phyloP scores from a whole-genome alignment of 2,113 vertebrate species.

The Semicossyphus pulcher region DNA sequence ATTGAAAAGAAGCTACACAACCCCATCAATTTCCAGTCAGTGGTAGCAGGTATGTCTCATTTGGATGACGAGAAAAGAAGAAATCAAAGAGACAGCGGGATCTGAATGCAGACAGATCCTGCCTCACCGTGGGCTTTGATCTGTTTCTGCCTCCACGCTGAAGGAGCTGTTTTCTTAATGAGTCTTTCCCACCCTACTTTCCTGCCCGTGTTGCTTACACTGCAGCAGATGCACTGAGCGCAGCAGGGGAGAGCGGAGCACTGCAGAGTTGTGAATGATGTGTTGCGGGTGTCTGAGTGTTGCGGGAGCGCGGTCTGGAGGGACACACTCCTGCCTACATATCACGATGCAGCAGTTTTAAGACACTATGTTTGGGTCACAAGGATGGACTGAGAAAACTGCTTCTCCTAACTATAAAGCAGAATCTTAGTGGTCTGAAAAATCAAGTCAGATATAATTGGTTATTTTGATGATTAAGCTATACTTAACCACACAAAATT shows the following conservation, averaged over 20 bases:
- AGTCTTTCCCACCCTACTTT: conserved; percentile 60
- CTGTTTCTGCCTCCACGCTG: conserved; percentile 27
- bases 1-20: not conserved
- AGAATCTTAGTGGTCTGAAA: not conserved
- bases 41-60: not conserved
- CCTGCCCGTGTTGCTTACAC: conserved; percentile 44
- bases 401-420: not conserved
- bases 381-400: not conserved
- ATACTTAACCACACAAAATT: no score
- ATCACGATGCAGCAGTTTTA: not conserved
- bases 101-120: conserved; percentile 9
- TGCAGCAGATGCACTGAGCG: conserved; percentile 61
- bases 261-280: conserved; percentile 52
- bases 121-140: conserved; percentile 47
- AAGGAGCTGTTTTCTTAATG: conserved; percentile 55
- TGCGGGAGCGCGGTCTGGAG: not conserved
- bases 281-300: not conserved
- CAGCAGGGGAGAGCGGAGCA: conserved; percentile 35
- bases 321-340: conserved; percentile 4
- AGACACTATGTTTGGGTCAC: not conserved
- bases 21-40: not conserved
- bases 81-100: conserved; percentile 11
- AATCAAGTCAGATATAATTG: not conserved
- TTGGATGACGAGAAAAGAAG: not conserved
- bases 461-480: no score